Percentiles rank a stretch among this genome's conserved stretches.
Evolutionary conservation across 2,888 invertebrate species (phyloP).

Genomic region (Stenotaenia linearis): DNA sequence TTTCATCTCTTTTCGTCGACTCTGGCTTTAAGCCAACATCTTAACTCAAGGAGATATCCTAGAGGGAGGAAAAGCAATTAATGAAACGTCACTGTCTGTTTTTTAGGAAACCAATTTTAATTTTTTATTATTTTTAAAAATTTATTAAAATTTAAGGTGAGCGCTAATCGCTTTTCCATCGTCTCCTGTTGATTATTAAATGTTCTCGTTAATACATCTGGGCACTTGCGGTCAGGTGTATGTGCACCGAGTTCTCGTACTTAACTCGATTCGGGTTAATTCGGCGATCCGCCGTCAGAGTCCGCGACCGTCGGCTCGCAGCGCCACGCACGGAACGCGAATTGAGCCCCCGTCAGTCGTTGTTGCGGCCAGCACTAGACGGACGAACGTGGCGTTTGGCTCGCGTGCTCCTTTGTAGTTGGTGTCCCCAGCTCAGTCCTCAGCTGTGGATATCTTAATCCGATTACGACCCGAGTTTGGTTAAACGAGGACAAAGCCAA

Average conservation of each 20-base stretch:
- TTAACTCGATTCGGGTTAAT: neutral
- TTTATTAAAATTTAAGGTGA: neutral
- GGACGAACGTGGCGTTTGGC: neutral
- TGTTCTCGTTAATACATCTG: neutral
- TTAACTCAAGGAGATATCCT: conserved; percentile 13
- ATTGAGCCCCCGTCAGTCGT: neutral
- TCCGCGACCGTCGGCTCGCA: neutral
- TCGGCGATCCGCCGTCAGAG: neutral
- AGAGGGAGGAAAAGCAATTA: conserved; percentile 13
- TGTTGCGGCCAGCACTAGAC: conserved; percentile 1
- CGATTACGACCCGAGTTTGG: neutral
- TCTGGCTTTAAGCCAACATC: neutral
- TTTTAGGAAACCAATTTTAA: neutral
- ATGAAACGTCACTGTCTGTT: neutral
- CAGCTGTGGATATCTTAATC: neutral
- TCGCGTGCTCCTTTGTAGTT: neutral
- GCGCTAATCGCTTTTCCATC: neutral
- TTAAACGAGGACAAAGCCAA: neutral
- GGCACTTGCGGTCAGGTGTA: neutral
- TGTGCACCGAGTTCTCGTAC: neutral
- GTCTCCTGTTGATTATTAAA: neutral
- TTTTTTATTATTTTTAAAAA: neutral
- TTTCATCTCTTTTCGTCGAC: conserved; percentile 8
- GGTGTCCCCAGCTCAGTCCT: neutral
- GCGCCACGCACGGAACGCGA: conserved; percentile 7